These are phyloP conservation scores for Liodrosophila aerea DNA, from an alignment of 2,888 invertebrate species.

Conservation along the genomic window DNA sequence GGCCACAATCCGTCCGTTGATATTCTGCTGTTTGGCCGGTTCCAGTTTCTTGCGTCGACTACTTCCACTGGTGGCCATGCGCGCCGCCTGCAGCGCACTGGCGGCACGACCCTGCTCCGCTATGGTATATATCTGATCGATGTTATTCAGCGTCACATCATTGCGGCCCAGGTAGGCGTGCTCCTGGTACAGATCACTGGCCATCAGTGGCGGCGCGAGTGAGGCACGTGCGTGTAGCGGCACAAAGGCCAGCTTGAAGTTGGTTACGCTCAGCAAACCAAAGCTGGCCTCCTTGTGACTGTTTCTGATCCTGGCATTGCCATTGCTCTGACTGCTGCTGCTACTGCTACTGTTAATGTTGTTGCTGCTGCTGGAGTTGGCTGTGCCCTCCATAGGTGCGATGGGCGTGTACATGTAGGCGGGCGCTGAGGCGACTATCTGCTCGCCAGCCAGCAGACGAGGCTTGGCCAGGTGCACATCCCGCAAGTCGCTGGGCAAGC, in stretches of 20 bases:
- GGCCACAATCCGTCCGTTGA: constrained; percentile 81
- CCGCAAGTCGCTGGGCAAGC: constrained; percentile 73
- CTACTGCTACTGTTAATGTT: constrained; percentile 83
- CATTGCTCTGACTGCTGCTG: constrained; percentile 30
- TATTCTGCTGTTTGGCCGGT: constrained; percentile 78
- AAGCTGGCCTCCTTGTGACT: constrained; percentile 87
- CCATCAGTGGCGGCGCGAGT: constrained; percentile 30
- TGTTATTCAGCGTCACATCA: constrained; percentile 82
- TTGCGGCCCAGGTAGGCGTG: constrained; percentile 79
- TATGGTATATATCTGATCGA: constrained; percentile 81
- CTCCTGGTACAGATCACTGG: constrained; percentile 76
- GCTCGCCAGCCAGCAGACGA: constrained; percentile 84
- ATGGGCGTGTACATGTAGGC: constrained; percentile 91
- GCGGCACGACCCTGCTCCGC: constrained; percentile 73
- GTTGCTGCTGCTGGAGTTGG: background rate
- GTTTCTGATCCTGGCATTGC: constrained; percentile 17
- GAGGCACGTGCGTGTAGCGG: constrained; percentile 82
- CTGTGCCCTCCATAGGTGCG: constrained; percentile 71
- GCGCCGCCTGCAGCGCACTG: constrained; percentile 72
- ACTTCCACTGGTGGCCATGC: constrained; percentile 64
- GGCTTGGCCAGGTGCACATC: constrained; percentile 76
- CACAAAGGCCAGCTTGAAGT: constrained; percentile 95
- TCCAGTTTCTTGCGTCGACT: constrained; percentile 77
- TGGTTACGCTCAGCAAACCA: constrained; percentile 94
- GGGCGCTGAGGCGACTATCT: constrained; percentile 91